Base-by-base conservation (phyloP, 2,888 invertebrate species). In the Anodontia alba region DNA sequence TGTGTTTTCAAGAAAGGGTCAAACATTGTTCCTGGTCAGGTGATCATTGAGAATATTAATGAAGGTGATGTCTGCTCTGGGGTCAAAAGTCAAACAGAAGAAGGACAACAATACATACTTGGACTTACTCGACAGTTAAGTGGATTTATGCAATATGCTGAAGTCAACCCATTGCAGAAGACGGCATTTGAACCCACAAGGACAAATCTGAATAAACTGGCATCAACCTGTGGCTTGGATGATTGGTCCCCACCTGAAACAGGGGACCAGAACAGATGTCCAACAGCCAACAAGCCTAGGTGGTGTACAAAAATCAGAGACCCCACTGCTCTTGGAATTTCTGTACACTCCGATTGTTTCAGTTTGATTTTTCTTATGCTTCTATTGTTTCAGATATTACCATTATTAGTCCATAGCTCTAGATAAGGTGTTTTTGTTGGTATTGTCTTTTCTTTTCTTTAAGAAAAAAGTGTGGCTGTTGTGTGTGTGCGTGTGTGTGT, bases 121-220 rank as follows among this genome's bases (percentile, higher is more conserved):
- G 88, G 88, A 8, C 69, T 88, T 8, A 68, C 72, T 36, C 68
- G 78, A 31, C 74, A 79, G 70, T 62, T 80, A 7, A 83, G 80
- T 67, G 88, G 87, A n/a, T 87, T 80, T 49, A 83, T 82, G 80
- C 75, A 71, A 54, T 87, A 87, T 76, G 80, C 88, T 1, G 72
- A 86, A 33, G 33, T 88, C 8, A 86, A 88, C 51, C 76, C 81
- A 3, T 62, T 80, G 1, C 87, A 88, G 74, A 74, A 76, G 49
- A 81, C 83, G 36, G 85, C 87, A 31, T 88, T 87, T 79, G 73
- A 75, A 12, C 70, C 82, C 12, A 81, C 84, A 7, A 57, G 29
- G 0, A 81, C 81, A 46, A 85, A 83, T 54, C 78, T 87, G 3
- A 57, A 83, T 33, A 81, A 54, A 46, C n/a, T 87, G 17, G 74